A percentile compares a stretch with the other conserved stretches of the same genome.
Evolutionary conservation across 1,140 invertebrate species (phyloP).

Genomic region (Lordiphosa mommai): DNA sequence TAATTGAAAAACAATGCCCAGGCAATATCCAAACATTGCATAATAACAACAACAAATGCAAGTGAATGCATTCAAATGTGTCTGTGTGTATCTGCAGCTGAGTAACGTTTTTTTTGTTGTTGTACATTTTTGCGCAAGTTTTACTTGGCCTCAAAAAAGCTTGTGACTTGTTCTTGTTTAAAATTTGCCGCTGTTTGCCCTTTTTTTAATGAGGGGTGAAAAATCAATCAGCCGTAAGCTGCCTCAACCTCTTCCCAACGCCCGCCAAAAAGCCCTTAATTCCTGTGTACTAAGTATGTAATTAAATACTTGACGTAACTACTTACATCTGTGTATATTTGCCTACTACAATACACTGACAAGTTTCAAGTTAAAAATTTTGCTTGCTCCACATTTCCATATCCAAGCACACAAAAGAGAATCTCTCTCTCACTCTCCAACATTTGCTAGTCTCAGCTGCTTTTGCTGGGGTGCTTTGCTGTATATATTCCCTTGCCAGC

Average conservation of each 20-base stretch:
- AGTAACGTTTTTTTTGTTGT: conserved; percentile 14
- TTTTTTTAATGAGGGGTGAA: conserved; percentile 11
- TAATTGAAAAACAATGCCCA: conserved; percentile 24
- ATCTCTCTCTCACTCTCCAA: conserved; percentile 12
- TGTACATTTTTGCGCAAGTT: conserved; percentile 43
- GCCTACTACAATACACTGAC: conserved; percentile 16
- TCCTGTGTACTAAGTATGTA: background rate
- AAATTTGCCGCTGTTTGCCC: conserved; percentile 12
- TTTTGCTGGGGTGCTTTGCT: conserved; percentile 31
- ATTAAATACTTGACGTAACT: conserved; percentile 25
- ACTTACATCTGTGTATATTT: no score
- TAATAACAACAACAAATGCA: conserved; percentile 47
- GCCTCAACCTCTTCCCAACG: background rate
- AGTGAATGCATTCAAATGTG: conserved; percentile 49
- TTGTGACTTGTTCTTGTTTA: conserved; percentile 35
- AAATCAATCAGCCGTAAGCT: conserved; percentile 47
- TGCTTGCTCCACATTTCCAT: conserved; percentile 39
- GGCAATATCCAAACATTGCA: conserved; percentile 53
- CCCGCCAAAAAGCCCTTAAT: background rate
- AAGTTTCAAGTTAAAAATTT: conserved; percentile 31
- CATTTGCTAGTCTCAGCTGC: conserved; percentile 6
- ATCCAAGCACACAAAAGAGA: conserved; percentile 3
- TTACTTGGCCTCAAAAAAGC: conserved; percentile 50
- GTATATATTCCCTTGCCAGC: conserved; percentile 10
- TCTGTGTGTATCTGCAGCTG: conserved; percentile 47